Evolutionary conservation across 2,113 vertebrate genomes (phyloP).

Genomic region (Ascaphus truei): DNA sequence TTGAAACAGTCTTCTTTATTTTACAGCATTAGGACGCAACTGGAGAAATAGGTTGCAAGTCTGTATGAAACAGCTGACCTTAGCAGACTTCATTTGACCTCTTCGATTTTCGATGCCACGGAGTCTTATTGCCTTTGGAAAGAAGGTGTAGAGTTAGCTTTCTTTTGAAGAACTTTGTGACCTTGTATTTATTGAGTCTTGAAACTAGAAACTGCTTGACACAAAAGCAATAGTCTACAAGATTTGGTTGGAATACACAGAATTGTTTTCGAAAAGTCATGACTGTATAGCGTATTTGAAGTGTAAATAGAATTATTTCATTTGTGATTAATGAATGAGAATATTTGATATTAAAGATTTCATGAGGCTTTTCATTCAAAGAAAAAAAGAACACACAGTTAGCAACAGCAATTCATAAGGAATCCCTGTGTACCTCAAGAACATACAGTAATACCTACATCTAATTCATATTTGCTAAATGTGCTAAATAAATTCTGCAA

Average conservation of each 20-base stretch:
- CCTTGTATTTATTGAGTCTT: slow-evolving; percentile 7
- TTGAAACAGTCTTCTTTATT: background rate
- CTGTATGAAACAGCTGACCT: slow-evolving; percentile 13
- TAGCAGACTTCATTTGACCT: slow-evolving; percentile 22
- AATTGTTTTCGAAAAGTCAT: background rate
- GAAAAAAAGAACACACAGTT: no score
- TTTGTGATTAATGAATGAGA: slow-evolving; percentile 8
- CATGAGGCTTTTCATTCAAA: background rate
- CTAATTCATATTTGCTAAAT: no score
- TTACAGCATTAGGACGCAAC: background rate
- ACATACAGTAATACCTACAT: no score
- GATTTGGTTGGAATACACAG: slow-evolving; percentile 12
- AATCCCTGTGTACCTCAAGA: no score
- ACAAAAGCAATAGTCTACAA: slow-evolving; percentile 30
- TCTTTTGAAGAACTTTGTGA: background rate
- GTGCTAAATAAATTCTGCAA: no score
- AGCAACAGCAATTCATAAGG: no score
- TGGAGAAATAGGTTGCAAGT: background rate
- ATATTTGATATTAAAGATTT: background rate
- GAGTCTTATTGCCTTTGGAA: slow-evolving; percentile 2
- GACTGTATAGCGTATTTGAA: background rate
- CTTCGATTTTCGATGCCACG: slow-evolving; percentile 28
- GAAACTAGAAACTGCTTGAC: slow-evolving; percentile 25
- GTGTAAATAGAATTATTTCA: slow-evolving; percentile 1
- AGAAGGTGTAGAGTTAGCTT: background rate